Evolutionary conservation across 2,797 vertebrate species (phyloP), one percentile per base, ranked within the genome.

Genomic region (Babyrousa celebensis): DNA sequence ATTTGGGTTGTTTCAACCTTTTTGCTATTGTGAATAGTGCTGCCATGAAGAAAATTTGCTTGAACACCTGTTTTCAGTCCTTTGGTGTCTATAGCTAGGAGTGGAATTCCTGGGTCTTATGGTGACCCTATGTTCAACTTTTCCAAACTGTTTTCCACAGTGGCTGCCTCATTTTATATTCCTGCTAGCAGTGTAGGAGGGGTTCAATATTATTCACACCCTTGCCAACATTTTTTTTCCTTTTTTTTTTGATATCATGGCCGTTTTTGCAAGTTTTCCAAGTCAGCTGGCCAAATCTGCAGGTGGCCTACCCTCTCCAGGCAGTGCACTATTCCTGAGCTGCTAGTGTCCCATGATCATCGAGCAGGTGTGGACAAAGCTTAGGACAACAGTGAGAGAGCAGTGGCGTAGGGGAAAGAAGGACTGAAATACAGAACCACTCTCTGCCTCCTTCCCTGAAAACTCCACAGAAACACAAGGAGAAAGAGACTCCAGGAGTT

Each of bases 71-170:
- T 21, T 21, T 67, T 54, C 12, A 12, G 1, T 36, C 52, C 78
- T 15, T 27, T 0, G 1, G 74, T 67, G 36, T 1, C 12, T 0
- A 9, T 3, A 16, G 23, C 8, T 0, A 25, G 6, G n/a, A 27
- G 36, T 16, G 54, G 54, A 36, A 32, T 4, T 20, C 29, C 23
- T 3, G 67, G 48, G 62, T 67, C 89, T 16, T 0, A 18, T 0
- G 48, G n/a, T 63, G 11, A 12, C 54, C 12, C 58, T 77, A 1
- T 40, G 36, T 86, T 54, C 29, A 63, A 48, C 90, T 77, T n/a
- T 36, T 14, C 63, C 67, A 27, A 40, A n/a, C 77, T 21, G 12
- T 23, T 43, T 65, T 4, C 74, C 25, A 20, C 40, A 15, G 56
- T 0, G 0, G 60, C 84, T 18, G 58, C 58, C 14, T 58, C 56